phyloP scores from a whole-genome alignment of 2,797 vertebrate genomes.

The Onychomys torridus region DNA sequence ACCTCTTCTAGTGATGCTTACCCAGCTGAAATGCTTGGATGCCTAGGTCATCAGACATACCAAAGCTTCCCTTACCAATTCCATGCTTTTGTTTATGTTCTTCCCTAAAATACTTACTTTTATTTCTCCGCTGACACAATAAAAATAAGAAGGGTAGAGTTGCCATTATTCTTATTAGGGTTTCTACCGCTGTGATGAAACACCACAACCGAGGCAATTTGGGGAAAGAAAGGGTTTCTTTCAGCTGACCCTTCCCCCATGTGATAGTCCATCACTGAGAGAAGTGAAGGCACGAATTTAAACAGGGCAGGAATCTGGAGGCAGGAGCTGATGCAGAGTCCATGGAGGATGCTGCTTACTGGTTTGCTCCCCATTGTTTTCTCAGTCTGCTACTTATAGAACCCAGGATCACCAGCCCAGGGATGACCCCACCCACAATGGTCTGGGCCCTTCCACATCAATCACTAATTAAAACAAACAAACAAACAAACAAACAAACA shows the following conservation, averaged over 20 bases:
- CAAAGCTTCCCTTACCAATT: not conserved
- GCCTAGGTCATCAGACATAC: not conserved
- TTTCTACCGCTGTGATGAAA: not conserved
- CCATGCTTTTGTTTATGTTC: not conserved
- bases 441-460: not conserved
- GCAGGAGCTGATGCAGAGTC: not conserved
- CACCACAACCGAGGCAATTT: not conserved
- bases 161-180: not conserved
- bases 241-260: not conserved
- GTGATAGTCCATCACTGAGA: not conserved
- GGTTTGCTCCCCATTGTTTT: not conserved
- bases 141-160: not conserved
- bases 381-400: not conserved
- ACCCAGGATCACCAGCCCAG: not conserved
- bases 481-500: too few relatives aligned
- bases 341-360: not conserved
- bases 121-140: not conserved
- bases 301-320: not conserved
- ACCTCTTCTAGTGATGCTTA: not conserved
- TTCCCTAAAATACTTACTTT: not conserved
- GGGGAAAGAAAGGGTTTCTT: not conserved
- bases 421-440: too few relatives aligned
- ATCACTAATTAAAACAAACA: too few relatives aligned
- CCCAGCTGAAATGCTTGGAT: not conserved
- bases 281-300: not conserved